These are phyloP conservation scores for Sympetrum striolatum DNA, from an alignment of 2,888 invertebrate genomes.

Conservation along the genomic window DNA sequence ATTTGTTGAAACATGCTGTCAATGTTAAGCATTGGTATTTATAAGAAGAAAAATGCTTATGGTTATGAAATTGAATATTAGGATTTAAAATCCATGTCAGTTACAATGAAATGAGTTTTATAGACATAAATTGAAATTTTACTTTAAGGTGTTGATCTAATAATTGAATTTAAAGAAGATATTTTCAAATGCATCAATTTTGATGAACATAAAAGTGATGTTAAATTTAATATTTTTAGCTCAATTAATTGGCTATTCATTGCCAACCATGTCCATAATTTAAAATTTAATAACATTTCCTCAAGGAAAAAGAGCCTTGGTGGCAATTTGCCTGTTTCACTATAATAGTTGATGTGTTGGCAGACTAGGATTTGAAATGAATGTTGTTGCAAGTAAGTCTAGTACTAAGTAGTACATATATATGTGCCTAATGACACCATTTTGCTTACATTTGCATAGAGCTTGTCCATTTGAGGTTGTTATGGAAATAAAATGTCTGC, in stretches of 20 bases:
- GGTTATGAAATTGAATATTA: neutral
- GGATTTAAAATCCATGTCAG: neutral
- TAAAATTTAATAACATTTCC: constrained; percentile 29
- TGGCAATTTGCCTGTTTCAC: constrained; percentile 39
- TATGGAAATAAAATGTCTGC: neutral
- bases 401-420: constrained; percentile 37
- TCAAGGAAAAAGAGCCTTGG: constrained; percentile 32
- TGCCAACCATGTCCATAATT: constrained; percentile 40
- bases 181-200: constrained; percentile 36
- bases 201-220: constrained; percentile 14
- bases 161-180: constrained; percentile 24
- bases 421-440: constrained; percentile 42
- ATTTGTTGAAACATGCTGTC: neutral
- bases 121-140: constrained; percentile 6
- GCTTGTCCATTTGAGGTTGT: constrained; percentile 28
- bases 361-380: constrained; percentile 43
- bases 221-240: constrained; percentile 42
- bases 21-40: neutral
- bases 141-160: neutral
- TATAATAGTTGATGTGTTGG: constrained; percentile 41
- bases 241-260: constrained; percentile 40
- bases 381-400: constrained; percentile 43
- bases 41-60: neutral
- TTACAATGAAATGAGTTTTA: neutral
- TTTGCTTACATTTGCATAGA: constrained; percentile 40